Evolutionary conservation across 1,140 invertebrate genomes (phyloP), one percentile per base, ranked within the genome.

Genomic region (Drosophila kurseongensis): DNA sequence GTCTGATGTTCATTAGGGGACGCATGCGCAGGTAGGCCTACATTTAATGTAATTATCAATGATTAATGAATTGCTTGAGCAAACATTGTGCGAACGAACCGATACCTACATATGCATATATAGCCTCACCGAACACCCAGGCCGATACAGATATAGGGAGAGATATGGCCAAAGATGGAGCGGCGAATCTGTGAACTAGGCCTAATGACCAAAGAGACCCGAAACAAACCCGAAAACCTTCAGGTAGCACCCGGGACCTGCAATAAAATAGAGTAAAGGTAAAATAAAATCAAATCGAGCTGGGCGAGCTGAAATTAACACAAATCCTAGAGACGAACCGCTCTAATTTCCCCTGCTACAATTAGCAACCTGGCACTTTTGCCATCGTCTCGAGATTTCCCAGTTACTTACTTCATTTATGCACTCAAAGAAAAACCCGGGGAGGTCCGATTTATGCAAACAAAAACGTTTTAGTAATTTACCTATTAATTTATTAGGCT

Each of bases 1-100:
- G 45, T 12, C 14, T 29, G 50, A 14, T 50, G 77, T 81, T 80
- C 72, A 76, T 80, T 80, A 72, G 72, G 61, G 47, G 51, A 47
- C 52, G 71, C 58, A 71, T 75, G 78, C 63, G 55, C 61, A 75
- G 78, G 65, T 78, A 88, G 79, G 80, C 83, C 83, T 83, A 84
- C 72, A 88, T 84, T 83, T 89, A 88, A 83, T 88, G 84, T 88
- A 88, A 88, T 88, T 88, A 88, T 88, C 84, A 84, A 80, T 88
- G 84, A 88, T 88, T 88, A 88, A 88, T 88, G 84, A 88, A 88
- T 88, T 88, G 73, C 65, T 88, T 75, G 61, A 65, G 80, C 80
- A 88, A 88, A 88, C 84, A 88, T 80, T 80, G 66, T 77, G 73
- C 83, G 27, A 56, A 44, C 63, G 32, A 29, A 44, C 38, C 45